phyloP scores from a whole-genome alignment of 37 sponge, comb jelly and placozoan genomes.

The Agelas oroides region DNA sequence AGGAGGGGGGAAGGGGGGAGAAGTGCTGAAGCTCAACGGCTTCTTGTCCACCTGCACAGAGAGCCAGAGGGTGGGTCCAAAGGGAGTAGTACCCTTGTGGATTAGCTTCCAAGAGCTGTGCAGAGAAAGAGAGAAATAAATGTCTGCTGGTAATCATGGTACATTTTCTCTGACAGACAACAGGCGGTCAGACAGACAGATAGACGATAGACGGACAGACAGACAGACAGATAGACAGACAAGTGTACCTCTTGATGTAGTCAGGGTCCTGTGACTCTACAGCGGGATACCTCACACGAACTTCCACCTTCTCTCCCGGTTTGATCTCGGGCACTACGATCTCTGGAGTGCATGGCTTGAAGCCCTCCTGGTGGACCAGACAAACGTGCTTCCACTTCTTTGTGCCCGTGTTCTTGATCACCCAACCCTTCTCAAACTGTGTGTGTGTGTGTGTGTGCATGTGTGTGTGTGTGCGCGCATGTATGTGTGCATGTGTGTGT shows the following conservation, averaged over 20 bases:
- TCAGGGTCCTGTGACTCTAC: not conserved
- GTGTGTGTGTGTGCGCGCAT: not conserved
- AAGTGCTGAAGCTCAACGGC: not conserved
- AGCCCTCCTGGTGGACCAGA: slow-evolving; percentile 70
- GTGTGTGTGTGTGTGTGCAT: not conserved
- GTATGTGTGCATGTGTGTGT: not conserved
- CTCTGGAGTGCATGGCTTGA: slow-evolving; percentile 22
- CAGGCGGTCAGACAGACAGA: no score
- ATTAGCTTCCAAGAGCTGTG: slow-evolving; percentile 63
- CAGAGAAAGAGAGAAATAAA: not conserved
- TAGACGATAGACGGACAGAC: no score
- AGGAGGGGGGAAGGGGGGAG: slow-evolving; percentile 2
- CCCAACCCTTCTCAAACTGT: slow-evolving; percentile 80
- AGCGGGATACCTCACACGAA: slow-evolving; percentile 59
- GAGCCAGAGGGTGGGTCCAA: slow-evolving; percentile 77
- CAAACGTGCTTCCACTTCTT: slow-evolving; percentile 74
- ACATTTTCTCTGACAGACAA: no score
- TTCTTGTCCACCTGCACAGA: slow-evolving; percentile 31
- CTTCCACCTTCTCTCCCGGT: slow-evolving; percentile 68
- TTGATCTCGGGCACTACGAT: slow-evolving; percentile 64
- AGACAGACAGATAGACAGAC: no score
- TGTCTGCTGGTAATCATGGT: no score
- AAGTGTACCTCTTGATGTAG: slow-evolving; percentile 43
- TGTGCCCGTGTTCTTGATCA: slow-evolving; percentile 75
- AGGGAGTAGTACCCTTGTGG: slow-evolving; percentile 54